phyloP scores from a whole-genome alignment of 1,140 invertebrate species.

The Ericerus pela region DNA sequence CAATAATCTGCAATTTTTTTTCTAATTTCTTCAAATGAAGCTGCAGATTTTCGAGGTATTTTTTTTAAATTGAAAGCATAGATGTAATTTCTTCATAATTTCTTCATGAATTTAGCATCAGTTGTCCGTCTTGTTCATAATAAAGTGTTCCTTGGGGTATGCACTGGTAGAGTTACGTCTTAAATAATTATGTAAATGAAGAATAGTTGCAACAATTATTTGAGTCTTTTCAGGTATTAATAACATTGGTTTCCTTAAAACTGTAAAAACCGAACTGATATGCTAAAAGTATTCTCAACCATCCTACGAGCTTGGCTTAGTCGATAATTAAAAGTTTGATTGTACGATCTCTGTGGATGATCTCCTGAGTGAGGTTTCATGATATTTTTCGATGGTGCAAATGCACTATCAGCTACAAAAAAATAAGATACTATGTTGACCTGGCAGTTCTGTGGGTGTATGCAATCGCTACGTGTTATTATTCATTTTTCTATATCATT shows the following conservation, averaged over 20 bases:
- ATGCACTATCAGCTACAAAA: conserved; percentile 10
- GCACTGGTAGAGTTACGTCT: neutral
- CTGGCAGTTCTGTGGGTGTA: conserved; percentile 21
- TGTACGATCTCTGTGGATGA: no score
- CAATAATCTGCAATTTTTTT: neutral
- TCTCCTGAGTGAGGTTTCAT: no score
- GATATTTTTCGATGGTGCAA: no score
- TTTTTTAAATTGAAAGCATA: no score
- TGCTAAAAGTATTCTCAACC: neutral
- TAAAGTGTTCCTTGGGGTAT: neutral
- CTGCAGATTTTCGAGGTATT: no score
- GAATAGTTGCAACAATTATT: neutral
- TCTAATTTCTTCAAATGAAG: neutral
- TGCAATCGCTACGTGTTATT: conserved; percentile 26
- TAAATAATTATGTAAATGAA: neutral
- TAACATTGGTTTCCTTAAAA: neutral
- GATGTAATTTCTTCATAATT: no score
- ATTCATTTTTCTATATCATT: conserved; percentile 22
- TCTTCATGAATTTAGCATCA: no score
- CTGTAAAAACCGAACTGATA: neutral
- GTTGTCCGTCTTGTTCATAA: neutral
- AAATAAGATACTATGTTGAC: conserved; percentile 15
- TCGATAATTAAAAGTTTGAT: no score
- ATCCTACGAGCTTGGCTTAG: no score
- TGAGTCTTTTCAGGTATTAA: neutral